Evolutionary conservation across 2,888 invertebrate species (phyloP).

Genomic region (Nemoura dubitans): DNA sequence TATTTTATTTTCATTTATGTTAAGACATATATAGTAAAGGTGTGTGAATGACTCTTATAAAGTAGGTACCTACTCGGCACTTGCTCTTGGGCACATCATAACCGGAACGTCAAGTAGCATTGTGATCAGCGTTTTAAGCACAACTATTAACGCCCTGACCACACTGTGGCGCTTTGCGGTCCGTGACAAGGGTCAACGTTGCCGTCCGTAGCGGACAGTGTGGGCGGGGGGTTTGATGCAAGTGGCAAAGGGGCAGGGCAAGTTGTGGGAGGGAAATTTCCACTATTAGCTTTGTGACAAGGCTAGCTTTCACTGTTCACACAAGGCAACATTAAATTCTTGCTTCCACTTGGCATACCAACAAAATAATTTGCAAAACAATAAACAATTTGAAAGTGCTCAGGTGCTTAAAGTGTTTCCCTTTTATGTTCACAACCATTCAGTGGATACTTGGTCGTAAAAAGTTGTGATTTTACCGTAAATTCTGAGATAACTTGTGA

Average conservation of each 20-base stretch:
- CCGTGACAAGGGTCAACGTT: background rate
- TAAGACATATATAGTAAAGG: conserved; percentile 33
- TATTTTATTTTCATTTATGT: conserved; percentile 1
- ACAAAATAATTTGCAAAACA: background rate
- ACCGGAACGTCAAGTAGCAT: conserved; percentile 8
- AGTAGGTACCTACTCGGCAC: background rate
- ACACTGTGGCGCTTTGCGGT: background rate
- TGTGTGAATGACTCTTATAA: background rate
- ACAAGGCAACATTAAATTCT: conserved; percentile 36
- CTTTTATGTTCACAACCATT: background rate
- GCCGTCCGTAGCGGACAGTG: background rate
- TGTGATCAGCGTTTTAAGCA: conserved; percentile 37
- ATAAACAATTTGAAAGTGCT: background rate
- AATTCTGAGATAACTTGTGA: background rate
- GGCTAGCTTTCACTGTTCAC: conserved; percentile 15
- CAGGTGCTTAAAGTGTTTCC: background rate
- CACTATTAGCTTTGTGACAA: conserved; percentile 20
- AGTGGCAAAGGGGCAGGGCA: background rate
- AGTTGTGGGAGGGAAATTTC: conserved; percentile 1
- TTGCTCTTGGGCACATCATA: background rate
- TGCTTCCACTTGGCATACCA: conserved; percentile 19
- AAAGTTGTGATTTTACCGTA: background rate
- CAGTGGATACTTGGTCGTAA: background rate
- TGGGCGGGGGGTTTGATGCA: background rate
- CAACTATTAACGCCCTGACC: conserved; percentile 24